Conservation (phyloP, 2,797 vertebrate genomes). For the Thunnus albacares region DNA sequence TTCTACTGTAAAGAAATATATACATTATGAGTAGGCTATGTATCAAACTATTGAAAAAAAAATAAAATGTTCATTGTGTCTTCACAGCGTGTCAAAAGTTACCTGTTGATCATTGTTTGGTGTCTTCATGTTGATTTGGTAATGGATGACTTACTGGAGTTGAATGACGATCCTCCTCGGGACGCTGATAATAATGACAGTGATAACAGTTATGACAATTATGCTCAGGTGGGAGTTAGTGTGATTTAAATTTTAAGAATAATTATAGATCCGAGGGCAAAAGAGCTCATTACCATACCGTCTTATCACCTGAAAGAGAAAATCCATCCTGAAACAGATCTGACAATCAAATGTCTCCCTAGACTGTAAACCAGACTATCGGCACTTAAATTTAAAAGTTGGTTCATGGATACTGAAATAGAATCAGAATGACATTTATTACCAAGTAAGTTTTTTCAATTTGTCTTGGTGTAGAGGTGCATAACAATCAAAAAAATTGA, state of each 20-base stretch:
- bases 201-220: not conserved
- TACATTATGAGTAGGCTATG: constrained; percentile 52
- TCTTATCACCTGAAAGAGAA: not conserved
- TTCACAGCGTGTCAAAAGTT: constrained; percentile 42
- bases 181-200: not conserved
- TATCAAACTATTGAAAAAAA: constrained; percentile 57
- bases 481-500: too few species aligned
- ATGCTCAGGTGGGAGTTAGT: constrained; percentile 1
- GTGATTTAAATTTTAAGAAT: constrained; percentile 3
- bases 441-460: too few species aligned
- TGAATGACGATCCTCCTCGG: not conserved
- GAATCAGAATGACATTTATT: too few species aligned
- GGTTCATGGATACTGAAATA: not conserved
- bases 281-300: not conserved
- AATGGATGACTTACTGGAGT: not conserved
- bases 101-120: constrained; percentile 4
- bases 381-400: not conserved
- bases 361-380: not conserved
- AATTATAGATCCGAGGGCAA: not conserved
- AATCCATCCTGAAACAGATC: not conserved
- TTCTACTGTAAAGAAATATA: constrained; percentile 80
- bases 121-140: not conserved
- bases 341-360: not conserved
- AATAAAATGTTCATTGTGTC: constrained; percentile 62
- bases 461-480: too few species aligned